A percentile compares a stretch with the other conserved stretches of the same genome.
phyloP scores from a whole-genome alignment of 1,140 invertebrate species.

The Mylabris phalerata region DNA sequence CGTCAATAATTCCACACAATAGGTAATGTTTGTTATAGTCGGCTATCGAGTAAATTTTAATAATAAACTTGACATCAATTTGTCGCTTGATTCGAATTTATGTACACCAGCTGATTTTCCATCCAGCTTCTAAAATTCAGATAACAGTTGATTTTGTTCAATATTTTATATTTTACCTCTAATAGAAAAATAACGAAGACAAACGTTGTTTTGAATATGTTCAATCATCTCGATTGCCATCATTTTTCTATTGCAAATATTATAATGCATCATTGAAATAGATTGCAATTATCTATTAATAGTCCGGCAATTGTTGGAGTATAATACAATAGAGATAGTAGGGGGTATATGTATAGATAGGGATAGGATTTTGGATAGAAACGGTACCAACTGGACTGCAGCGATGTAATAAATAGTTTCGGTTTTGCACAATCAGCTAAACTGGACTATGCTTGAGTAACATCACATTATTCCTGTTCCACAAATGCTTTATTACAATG shows the following conservation, averaged over 20 bases:
- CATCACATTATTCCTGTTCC: conserved; percentile 4
- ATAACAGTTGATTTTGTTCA: too few relatives aligned
- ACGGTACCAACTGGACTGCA: background rate
- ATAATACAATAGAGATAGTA: background rate
- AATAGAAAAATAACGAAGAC: too few relatives aligned
- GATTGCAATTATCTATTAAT: background rate
- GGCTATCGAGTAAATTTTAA: too few relatives aligned
- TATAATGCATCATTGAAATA: background rate
- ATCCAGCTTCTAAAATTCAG: too few relatives aligned
- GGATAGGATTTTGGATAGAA: background rate
- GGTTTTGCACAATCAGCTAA: conserved; percentile 13
- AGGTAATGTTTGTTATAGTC: too few relatives aligned
- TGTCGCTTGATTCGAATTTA: too few relatives aligned
- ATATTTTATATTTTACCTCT: too few relatives aligned
- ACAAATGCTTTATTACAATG: conserved; percentile 13
- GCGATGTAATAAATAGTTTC: conserved; percentile 7
- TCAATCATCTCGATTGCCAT: too few relatives aligned
- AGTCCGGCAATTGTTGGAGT: background rate
- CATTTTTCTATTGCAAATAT: background rate
- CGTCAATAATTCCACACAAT: too few relatives aligned
- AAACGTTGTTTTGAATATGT: too few relatives aligned
- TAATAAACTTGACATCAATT: too few relatives aligned
- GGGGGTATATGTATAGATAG: background rate
- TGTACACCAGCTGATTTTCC: too few relatives aligned
- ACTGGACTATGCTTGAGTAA: conserved; percentile 11